Percentiles rank a stretch among this genome's conserved stretches.
Conservation (phyloP, 2,113 vertebrate genomes). For the Dromaius novaehollandiae region DNA sequence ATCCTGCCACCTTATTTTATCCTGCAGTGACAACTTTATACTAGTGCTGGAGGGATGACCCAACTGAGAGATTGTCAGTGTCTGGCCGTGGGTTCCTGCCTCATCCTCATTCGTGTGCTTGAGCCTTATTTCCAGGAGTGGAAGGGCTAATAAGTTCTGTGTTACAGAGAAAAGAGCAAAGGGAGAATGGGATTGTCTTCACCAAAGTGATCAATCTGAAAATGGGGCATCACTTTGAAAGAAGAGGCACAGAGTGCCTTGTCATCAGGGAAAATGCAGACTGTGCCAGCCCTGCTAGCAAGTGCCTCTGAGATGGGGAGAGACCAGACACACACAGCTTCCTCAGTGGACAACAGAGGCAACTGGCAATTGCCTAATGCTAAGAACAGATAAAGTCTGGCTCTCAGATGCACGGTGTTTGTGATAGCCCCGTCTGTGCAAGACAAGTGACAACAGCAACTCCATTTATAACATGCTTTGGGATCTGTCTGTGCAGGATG, state of each 20-base stretch:
- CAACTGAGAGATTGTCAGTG: no score
- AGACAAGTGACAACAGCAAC: slow-evolving; percentile 26
- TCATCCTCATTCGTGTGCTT: background rate
- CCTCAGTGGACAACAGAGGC: background rate
- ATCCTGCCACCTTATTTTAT: background rate
- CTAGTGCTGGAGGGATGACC: rapidly evolving
- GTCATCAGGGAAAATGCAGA: background rate
- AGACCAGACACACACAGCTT: background rate
- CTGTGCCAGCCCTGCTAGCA: background rate
- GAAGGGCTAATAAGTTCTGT: background rate
- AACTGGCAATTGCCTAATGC: background rate
- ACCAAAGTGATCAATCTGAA: background rate
- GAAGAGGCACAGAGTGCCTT: background rate
- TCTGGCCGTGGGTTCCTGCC: background rate
- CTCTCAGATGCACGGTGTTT: background rate
- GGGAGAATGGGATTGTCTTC: background rate
- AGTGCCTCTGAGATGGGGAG: background rate
- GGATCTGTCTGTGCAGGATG: background rate
- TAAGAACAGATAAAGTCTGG: background rate
- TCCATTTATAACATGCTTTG: background rate
- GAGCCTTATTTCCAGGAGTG: background rate
- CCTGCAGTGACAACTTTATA: background rate
- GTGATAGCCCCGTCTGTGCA: background rate
- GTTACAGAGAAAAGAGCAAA: background rate
- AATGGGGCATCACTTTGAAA: background rate